These are phyloP conservation scores for Scaptodrosophila lebanonensis DNA, from an alignment of 1,140 invertebrate genomes.

Conservation along the genomic window DNA sequence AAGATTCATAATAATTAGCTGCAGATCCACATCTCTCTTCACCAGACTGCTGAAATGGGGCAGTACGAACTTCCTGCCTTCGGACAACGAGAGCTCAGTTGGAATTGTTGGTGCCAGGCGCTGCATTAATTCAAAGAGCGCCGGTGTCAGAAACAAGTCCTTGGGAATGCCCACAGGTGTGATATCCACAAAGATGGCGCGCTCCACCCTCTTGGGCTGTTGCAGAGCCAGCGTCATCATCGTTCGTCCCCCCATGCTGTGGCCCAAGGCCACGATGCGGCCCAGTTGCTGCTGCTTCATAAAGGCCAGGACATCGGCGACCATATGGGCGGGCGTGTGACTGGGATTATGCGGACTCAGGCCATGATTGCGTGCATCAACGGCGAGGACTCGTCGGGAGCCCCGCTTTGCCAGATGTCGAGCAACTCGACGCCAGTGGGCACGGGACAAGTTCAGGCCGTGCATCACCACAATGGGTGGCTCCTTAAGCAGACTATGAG, in stretches of 20 bases:
- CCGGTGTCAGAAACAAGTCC: background rate
- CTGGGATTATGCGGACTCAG: constrained; percentile 86
- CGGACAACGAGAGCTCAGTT: background rate
- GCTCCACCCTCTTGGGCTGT: constrained; percentile 27
- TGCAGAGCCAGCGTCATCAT: constrained; percentile 38
- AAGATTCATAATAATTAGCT: constrained; percentile 6
- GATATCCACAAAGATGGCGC: constrained; percentile 32
- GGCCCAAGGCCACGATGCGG: constrained; percentile 24
- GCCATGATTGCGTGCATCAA: constrained; percentile 94
- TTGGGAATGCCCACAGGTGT: constrained; percentile 20
- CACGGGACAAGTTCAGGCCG: constrained; percentile 88
- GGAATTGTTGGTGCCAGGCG: constrained; percentile 12
- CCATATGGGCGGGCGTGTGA: constrained; percentile 85
- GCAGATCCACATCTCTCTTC: background rate
- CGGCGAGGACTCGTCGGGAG: constrained; percentile 80
- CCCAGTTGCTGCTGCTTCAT: constrained; percentile 5
- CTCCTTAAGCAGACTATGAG: constrained; percentile 9
- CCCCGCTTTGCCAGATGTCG: constrained; percentile 11
- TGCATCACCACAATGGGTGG: constrained; percentile 88
- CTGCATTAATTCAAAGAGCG: constrained; percentile 22
- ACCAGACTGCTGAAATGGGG: constrained; percentile 3
- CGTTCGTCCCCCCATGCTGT: constrained; percentile 23
- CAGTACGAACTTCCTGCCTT: constrained; percentile 14
- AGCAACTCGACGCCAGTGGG: constrained; percentile 83
- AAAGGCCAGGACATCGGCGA: constrained; percentile 79